Base-by-base conservation (phyloP, 37 sponge, comb jelly and placozoan genomes). In the Mnemiopsis leidyi region DNA sequence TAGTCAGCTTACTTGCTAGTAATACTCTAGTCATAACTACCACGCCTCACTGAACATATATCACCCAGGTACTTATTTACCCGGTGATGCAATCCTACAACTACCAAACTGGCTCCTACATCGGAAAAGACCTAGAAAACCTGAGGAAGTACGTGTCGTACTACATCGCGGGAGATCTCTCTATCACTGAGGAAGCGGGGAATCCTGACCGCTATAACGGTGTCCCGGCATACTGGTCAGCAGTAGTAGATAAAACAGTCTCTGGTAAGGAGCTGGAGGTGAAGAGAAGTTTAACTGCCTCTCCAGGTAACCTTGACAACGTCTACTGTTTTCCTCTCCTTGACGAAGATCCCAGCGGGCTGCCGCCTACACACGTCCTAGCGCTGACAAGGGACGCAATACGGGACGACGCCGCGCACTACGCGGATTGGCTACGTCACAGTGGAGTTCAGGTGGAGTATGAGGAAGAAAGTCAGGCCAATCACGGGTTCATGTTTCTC, bases 111-210 rank as follows among this genome's bases (percentile, higher is more conserved):
- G 36, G 36, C 40, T 85, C 90, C 61, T 85, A 85, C 90, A 18
- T 85, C 0, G 90, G 23, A 0, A 85, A 85, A 39, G 90, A 85
- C 30, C 40, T 85, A 18, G 25, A n/a, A 1, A 85, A 38, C 25
- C 90, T 85, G 29, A 35, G 90, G 3, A 85, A 85, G 48, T 85
- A 32, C 90, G 90, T 85, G 29, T 85, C 90, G 61, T 85, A 85
- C 90, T 85, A 85, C 90, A 33, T 85, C 25, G 90, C 90, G 0
- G 90, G 90, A 25, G 90, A 85, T 33, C 35, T 85, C 29, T 85
- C 90, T n/a, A 39, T 85, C 25, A 38, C 24, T 1, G 48, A 85
- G 0, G 39, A 21, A 37, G 90, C 61, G 9, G 90, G 90, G 26
- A 25, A 85, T 5, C 90, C 90, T n/a, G 90, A 0, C 28, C 20